Percentiles rank a stretch among this genome's conserved stretches.
Conservation (phyloP, 2,888 invertebrate genomes). For the Drosophila atripex region DNA sequence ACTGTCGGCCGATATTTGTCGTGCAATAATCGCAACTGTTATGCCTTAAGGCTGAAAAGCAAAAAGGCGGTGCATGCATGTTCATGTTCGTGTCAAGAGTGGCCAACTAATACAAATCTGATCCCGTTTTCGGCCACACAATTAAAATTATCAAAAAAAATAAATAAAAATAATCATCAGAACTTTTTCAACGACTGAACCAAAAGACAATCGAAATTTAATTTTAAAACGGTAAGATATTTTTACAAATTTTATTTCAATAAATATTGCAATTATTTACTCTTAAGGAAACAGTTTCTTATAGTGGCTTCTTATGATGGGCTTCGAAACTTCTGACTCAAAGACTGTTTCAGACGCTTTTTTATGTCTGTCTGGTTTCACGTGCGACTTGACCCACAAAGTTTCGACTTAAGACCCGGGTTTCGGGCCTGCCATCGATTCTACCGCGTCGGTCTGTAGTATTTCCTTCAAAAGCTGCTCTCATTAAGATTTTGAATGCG, state of each 20-base stretch:
- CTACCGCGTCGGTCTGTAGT: conserved; percentile 48
- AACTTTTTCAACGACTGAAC: conserved; percentile 57
- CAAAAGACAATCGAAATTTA: conserved; percentile 64
- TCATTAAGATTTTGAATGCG: conserved; percentile 76
- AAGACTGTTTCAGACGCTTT: too few relatives aligned
- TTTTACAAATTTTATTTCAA: not conserved
- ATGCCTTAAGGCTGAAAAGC: not conserved
- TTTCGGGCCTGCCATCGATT: too few relatives aligned
- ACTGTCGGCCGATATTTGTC: conserved; percentile 49
- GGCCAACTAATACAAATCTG: not conserved
- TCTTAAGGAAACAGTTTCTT: too few relatives aligned
- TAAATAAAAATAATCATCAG: not conserved
- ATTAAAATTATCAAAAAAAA: conserved; percentile 5
- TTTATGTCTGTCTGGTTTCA: too few relatives aligned
- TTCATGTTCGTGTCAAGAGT: not conserved
- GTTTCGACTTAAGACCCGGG: too few relatives aligned
- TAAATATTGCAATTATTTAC: too few relatives aligned
- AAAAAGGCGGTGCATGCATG: too few relatives aligned
- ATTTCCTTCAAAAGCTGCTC: conserved; percentile 75
- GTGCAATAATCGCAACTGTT: conserved; percentile 57
- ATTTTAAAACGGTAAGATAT: conserved; percentile 62
- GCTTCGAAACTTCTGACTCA: too few relatives aligned
- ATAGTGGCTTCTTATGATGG: too few relatives aligned
- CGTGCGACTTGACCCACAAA: too few relatives aligned
- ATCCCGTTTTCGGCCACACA: not conserved